phyloP scores from a whole-genome alignment of 1,140 invertebrate species.

The Drosophila melanogaster region Release_6_plus_ISO1_MT NT_033777.3:22895001-22895500 shows the following conservation, averaged over 20 bases:
- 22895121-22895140: conserved; percentile 58
- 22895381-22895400: conserved; percentile 73
- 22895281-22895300: conserved; percentile 26
- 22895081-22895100: conserved; percentile 26
- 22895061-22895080: conserved; percentile 15
- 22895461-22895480: neutral
- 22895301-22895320: conserved; percentile 8
- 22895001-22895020: conserved; percentile 39
- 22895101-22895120: conserved; percentile 67
- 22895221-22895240: conserved; percentile 35
- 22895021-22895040: conserved; percentile 29
- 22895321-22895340: conserved; percentile 27
- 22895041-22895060: conserved; percentile 34
- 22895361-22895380: conserved; percentile 79
- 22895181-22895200: conserved; percentile 17
- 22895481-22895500: conserved; percentile 64
- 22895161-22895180: conserved; percentile 53
- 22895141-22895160: conserved; percentile 1
- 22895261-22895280: conserved; percentile 62
- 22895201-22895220: conserved; percentile 36
- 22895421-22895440: conserved; percentile 32
- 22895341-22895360: conserved; percentile 54
- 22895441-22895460: conserved; percentile 20
- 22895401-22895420: conserved; percentile 10
- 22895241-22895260: conserved; percentile 36